These are phyloP conservation scores for Taenioides sp. DNA, from an alignment of 2,797 vertebrate genomes.

Conservation along the genomic window DNA sequence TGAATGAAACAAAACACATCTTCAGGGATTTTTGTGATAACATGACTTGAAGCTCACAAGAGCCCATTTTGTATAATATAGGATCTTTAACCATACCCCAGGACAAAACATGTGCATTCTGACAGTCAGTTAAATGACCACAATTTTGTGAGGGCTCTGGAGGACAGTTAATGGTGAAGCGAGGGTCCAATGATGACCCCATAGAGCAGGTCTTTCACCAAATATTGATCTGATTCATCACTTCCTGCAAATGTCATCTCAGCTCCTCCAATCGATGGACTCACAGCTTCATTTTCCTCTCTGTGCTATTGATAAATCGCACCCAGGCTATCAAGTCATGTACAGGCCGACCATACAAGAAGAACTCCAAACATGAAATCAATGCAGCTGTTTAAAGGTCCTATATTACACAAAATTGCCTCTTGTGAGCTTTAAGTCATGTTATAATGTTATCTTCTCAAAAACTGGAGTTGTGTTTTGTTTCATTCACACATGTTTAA, in stretches of 20 bases:
- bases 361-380: neutral
- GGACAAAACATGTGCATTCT: neutral
- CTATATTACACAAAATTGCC: no score
- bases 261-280: slow-evolving; percentile 12
- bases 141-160: neutral
- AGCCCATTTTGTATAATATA: no score
- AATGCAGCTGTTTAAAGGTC: no score
- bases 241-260: slow-evolving; percentile 39
- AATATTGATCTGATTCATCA: slow-evolving; percentile 25
- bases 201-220: slow-evolving; percentile 9
- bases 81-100: neutral
- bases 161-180: neutral
- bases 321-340: neutral
- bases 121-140: slow-evolving; percentile 11
- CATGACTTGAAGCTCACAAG: no score
- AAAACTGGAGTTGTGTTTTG: no score
- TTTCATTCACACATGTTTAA: no score
- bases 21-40: no score
- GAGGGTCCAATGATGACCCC: neutral
- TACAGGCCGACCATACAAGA: neutral
- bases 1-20: no score
- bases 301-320: neutral
- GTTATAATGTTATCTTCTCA: no score
- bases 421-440: no score
- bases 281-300: slow-evolving; percentile 7